These are phyloP conservation scores for Neoaliturus tenellus DNA, from an alignment of 2,888 invertebrate species.

Conservation along the genomic window DNA sequence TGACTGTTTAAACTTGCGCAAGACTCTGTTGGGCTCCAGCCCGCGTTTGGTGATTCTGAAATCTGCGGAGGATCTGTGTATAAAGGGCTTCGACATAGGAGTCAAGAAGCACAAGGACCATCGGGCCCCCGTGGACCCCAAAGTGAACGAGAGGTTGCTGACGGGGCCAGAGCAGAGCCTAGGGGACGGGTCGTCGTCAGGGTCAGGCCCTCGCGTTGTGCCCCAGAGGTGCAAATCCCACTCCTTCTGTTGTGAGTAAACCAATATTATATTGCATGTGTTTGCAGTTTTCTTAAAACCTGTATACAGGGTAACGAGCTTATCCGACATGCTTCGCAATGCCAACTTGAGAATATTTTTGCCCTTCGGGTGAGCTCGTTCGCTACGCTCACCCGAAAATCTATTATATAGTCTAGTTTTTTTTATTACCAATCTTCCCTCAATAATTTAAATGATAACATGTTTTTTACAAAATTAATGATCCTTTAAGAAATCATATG, in stretches of 20 bases:
- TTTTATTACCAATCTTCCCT: too few relatives aligned
- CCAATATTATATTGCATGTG: too few relatives aligned
- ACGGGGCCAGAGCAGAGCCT: background rate
- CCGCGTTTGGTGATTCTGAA: slow-evolving; percentile 55
- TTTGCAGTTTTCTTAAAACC: too few relatives aligned
- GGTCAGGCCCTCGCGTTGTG: background rate
- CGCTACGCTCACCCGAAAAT: too few relatives aligned
- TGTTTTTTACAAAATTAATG: too few relatives aligned
- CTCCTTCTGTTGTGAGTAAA: slow-evolving; percentile 43
- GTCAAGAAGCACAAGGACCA: slow-evolving; percentile 47
- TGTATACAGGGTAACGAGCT: too few relatives aligned
- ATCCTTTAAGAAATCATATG: too few relatives aligned
- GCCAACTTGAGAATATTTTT: too few relatives aligned
- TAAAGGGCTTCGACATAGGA: slow-evolving; percentile 54
- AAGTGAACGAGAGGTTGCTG: slow-evolving; percentile 28
- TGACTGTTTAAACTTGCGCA: slow-evolving; percentile 57
- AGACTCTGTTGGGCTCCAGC: slow-evolving; percentile 51
- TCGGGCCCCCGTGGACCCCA: background rate
- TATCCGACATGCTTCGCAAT: too few relatives aligned
- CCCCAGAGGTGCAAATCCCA: background rate
- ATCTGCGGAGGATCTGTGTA: slow-evolving; percentile 58
- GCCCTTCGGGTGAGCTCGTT: too few relatives aligned
- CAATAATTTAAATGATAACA: too few relatives aligned
- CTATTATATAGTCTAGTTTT: too few relatives aligned
- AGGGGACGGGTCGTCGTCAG: background rate